These are phyloP conservation scores for Hydrotaea diabolus DNA, from an alignment of 2,888 invertebrate genomes.

Conservation along the genomic window DNA sequence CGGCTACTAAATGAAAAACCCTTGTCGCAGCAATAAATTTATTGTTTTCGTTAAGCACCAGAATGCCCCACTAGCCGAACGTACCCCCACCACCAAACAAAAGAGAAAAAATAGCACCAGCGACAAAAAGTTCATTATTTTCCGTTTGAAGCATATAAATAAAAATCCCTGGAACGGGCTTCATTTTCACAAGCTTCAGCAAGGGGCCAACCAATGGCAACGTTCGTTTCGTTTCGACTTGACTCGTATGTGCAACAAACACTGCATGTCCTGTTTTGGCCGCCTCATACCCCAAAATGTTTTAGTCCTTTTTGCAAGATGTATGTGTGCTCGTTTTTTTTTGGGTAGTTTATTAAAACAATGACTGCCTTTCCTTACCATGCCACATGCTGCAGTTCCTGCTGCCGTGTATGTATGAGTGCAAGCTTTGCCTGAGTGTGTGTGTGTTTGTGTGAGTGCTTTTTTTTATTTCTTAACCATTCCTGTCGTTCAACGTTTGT, in stretches of 20 bases:
- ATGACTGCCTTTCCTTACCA: constrained; percentile 57
- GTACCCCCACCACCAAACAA: neutral
- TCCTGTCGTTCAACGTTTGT: too few relatives aligned
- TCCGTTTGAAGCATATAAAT: constrained; percentile 48
- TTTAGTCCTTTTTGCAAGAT: neutral
- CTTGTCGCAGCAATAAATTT: constrained; percentile 72
- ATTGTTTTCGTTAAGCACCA: constrained; percentile 69
- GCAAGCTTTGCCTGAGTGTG: constrained; percentile 17
- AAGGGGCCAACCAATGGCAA: too few relatives aligned
- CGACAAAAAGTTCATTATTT: constrained; percentile 44
- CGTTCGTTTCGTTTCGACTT: too few relatives aligned
- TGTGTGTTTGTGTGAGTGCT: neutral
- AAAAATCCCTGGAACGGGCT: constrained; percentile 22
- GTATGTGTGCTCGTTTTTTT: neutral
- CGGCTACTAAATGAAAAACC: constrained; percentile 68
- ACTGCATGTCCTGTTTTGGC: neutral
- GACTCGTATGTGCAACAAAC: neutral
- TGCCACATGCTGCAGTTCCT: constrained; percentile 32
- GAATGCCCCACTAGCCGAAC: neutral
- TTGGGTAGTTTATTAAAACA: constrained; percentile 65
- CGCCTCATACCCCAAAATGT: neutral
- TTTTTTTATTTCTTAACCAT: too few relatives aligned
- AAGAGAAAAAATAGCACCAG: neutral
- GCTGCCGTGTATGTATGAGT: neutral
- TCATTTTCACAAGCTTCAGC: constrained; percentile 49